phyloP scores from a whole-genome alignment of 2,888 invertebrate species.

The Chelonus formosanus region DNA sequence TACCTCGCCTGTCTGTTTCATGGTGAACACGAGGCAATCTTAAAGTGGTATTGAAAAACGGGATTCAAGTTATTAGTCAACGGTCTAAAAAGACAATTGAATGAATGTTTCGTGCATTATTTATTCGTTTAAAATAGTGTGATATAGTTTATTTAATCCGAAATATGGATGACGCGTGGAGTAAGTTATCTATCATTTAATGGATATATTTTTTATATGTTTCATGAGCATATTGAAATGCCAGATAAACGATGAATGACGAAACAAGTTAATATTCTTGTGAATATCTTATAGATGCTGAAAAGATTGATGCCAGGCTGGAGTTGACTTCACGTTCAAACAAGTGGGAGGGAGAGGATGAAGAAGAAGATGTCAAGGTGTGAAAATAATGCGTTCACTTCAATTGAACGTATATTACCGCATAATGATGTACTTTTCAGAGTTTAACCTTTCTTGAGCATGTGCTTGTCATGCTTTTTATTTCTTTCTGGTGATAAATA shows the following conservation, averaged over 20 bases:
- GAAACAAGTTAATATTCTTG: conserved; percentile 17
- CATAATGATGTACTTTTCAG: conserved; percentile 14
- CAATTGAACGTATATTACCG: background rate
- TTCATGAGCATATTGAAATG: conserved; percentile 26
- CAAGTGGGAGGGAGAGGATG: conserved; percentile 91
- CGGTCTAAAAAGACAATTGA: background rate
- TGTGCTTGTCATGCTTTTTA: background rate
- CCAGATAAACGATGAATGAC: conserved; percentile 3
- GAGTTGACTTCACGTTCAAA: conserved; percentile 72
- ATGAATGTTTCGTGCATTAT: background rate
- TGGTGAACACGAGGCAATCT: conserved; percentile 27
- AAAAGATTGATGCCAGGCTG: conserved; percentile 76
- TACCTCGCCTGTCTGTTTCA: conserved; percentile 4
- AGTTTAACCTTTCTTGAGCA: conserved; percentile 46
- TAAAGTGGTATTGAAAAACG: conserved; percentile 4
- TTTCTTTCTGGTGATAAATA: background rate
- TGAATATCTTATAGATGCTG: conserved; percentile 72
- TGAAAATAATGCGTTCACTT: conserved; percentile 36
- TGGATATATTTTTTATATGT: conserved; percentile 15
- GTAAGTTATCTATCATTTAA: conserved; percentile 64
- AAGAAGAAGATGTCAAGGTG: conserved; percentile 87
- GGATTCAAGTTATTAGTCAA: conserved; percentile 3
- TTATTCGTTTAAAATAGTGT: background rate
- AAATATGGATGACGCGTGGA: conserved; percentile 74
- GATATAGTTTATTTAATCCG: background rate